Evolutionary conservation across 2,113 vertebrate species (phyloP).

Genomic region (Uria aalge): DNA sequence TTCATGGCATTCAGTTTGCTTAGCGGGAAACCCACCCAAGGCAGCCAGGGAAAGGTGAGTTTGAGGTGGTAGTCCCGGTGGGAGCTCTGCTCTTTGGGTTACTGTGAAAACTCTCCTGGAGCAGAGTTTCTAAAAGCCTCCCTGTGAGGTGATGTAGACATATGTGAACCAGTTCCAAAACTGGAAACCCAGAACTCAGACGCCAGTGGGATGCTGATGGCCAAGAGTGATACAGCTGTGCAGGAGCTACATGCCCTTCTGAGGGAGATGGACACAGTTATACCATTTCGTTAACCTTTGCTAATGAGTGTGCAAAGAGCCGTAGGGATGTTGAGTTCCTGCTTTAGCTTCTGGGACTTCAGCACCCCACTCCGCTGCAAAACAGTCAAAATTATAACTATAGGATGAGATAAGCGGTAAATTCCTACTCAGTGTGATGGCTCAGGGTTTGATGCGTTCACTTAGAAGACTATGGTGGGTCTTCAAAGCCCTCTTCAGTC

Average conservation of each 20-base stretch:
- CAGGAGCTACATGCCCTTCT: rapidly evolving
- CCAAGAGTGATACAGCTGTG: neutral
- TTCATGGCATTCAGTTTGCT: neutral
- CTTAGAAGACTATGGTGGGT: rapidly evolving
- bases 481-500: neutral
- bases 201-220: neutral
- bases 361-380: neutral
- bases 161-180: neutral
- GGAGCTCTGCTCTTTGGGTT: neutral
- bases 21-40: neutral
- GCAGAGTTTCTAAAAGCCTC: neutral
- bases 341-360: neutral
- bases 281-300: neutral
- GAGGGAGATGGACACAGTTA: neutral
- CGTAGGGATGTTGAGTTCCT: neutral
- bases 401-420: rapidly evolving
- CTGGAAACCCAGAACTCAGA: neutral
- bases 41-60: neutral
- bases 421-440: neutral
- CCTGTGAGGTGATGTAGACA: neutral
- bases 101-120: neutral
- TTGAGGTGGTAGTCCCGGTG: neutral
- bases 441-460: neutral
- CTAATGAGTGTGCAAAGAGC: neutral
- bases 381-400: neutral